These are phyloP conservation scores for Catonia carolina DNA, from an alignment of 2,888 invertebrate genomes.

Conservation along the genomic window DNA sequence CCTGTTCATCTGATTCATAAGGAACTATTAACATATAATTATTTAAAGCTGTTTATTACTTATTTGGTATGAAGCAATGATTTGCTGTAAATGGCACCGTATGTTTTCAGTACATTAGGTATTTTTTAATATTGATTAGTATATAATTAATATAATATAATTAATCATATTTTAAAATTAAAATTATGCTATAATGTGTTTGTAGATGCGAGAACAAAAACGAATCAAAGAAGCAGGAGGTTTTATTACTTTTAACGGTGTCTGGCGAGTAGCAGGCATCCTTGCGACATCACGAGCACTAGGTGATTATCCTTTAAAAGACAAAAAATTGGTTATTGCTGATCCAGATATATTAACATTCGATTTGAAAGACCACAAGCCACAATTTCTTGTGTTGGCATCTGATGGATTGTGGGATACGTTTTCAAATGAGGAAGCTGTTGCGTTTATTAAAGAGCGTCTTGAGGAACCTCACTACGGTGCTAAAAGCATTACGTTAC, in stretches of 20 bases:
- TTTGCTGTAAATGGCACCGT: too few relatives aligned
- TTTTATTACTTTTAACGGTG: conserved; percentile 89
- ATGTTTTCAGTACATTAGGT: too few relatives aligned
- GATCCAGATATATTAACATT: conserved; percentile 93
- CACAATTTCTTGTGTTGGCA: conserved; percentile 84
- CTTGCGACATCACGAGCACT: conserved; percentile 89
- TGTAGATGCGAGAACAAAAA: conserved; percentile 76
- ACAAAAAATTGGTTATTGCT: conserved; percentile 87
- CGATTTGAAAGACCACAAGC: conserved; percentile 76
- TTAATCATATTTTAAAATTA: too few relatives aligned
- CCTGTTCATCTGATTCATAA: too few relatives aligned
- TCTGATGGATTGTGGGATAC: conserved; percentile 97
- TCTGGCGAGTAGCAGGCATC: conserved; percentile 94
- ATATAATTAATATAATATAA: too few relatives aligned
- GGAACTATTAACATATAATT: too few relatives aligned
- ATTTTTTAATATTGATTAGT: too few relatives aligned
- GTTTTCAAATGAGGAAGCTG: conserved; percentile 90
- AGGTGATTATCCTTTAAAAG: conserved; percentile 92
- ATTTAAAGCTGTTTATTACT: too few relatives aligned
- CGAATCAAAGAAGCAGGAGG: conserved; percentile 94
- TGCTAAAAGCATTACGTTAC: conserved; percentile 83
- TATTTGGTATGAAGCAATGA: too few relatives aligned
- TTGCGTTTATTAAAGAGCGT: conserved; percentile 77
- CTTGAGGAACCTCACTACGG: conserved; percentile 81
- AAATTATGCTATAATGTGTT: too few relatives aligned